A percentile compares a stretch with the other conserved stretches of the same genome.
phyloP scores from a whole-genome alignment of 2,113 vertebrate genomes.

The Theristicus caerulescens region DNA sequence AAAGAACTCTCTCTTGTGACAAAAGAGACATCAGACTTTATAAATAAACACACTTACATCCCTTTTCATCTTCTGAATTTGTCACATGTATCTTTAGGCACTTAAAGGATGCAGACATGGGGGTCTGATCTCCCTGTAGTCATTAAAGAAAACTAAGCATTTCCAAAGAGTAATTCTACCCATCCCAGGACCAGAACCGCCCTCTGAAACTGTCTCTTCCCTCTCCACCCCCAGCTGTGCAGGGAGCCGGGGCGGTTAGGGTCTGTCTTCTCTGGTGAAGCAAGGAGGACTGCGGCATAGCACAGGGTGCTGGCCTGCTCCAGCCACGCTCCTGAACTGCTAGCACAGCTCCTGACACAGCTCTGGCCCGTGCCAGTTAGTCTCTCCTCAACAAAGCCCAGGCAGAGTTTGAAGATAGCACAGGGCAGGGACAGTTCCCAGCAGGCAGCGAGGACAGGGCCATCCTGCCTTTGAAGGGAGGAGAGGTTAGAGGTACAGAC shows the following conservation, averaged over 20 bases:
- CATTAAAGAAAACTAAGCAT: background rate
- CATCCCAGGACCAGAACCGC: background rate
- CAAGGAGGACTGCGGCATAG: background rate
- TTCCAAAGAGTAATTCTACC: background rate
- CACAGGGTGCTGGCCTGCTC: background rate
- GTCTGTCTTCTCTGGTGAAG: background rate
- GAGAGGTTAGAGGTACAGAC: background rate
- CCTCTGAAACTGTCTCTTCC: background rate
- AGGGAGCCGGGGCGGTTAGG: rapidly evolving
- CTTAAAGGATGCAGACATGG: background rate
- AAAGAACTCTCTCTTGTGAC: background rate
- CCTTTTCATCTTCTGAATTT: background rate
- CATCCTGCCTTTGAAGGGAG: background rate
- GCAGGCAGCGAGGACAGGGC: background rate
- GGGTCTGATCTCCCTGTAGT: background rate
- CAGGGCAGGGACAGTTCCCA: background rate
- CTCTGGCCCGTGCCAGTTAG: background rate
- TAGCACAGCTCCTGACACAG: background rate
- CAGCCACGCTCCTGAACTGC: background rate
- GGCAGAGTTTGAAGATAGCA: background rate
- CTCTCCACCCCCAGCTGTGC: background rate
- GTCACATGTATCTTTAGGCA: background rate
- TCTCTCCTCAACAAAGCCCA: background rate
- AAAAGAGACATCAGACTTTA: background rate
- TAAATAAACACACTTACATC: background rate